Evolutionary conservation across 1,140 invertebrate genomes (phyloP), one percentile per base, ranked within the genome.

Genomic region (Wasmannia auropunctata): DNA sequence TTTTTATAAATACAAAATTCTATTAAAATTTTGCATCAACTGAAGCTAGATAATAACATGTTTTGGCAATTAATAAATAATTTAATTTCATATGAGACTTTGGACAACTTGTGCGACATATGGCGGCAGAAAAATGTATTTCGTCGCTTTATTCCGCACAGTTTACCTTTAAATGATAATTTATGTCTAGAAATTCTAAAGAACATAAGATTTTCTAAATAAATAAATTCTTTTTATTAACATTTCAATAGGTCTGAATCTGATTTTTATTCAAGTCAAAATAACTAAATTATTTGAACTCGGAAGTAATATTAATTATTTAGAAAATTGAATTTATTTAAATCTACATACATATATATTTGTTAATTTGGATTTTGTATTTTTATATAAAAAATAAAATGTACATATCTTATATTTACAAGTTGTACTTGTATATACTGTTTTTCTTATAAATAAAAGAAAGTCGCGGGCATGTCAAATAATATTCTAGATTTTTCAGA

Each of bases 111-210:
- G 7, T 16, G 34, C 51, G 51, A 54, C 51, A 7, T 54, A 58
- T 10, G 25, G 16, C 22, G 72, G 51, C 72, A 5, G 7, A 37
- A 19, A 56, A 75, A 75, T 40, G 34, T 40, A 75, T 75, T 34
- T 75, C 14, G 19, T 14, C 4, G 19, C 7, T 75, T 22, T 8
- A 25, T 54, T 58, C n/a, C 1, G 6, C 8, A 16, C n/a, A 19
- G 3, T 58, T 75, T 75, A 75, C n/a, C 72, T 75, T 22, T 58
- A 58, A 58, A 40, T 11, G 72, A 75, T 75, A 75, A 75, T 58
- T 7, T 22, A 10, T 54, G 0, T 22, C n/a, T 22, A n/a, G 4
- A 6, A 51, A 54, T 54, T 7, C 19, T 54, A 22, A 7, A 22
- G 2, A 54, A 54, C 7, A 54, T 54, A n/a, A n/a, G n/a, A n/a